phyloP scores from a whole-genome alignment of 2,888 invertebrate species.

The Argyra leucocephala region DNA sequence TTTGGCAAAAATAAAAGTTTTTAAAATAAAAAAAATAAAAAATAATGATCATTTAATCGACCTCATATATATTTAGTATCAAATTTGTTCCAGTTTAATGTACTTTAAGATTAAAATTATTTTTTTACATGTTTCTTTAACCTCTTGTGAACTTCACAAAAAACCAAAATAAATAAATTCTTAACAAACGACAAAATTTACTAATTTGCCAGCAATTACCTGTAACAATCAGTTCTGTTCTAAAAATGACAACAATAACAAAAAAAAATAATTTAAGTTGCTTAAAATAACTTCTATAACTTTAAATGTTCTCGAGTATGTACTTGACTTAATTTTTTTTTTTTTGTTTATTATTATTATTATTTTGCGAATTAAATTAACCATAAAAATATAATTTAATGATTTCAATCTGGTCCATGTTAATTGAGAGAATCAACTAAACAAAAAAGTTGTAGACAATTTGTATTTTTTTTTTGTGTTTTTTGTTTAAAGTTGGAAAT shows the following conservation, averaged over 20 bases:
- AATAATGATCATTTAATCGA: too few relatives aligned
- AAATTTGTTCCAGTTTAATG: too few relatives aligned
- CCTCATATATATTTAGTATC: too few relatives aligned
- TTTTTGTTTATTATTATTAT: too few relatives aligned
- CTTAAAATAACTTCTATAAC: too few relatives aligned
- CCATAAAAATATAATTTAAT: neutral
- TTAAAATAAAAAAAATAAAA: too few relatives aligned
- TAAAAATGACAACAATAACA: neutral
- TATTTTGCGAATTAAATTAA: neutral
- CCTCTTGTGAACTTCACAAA: neutral
- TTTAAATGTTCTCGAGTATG: too few relatives aligned
- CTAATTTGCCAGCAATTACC: neutral
- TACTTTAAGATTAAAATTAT: neutral
- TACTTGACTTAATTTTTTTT: too few relatives aligned
- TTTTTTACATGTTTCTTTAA: neutral
- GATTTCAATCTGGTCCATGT: neutral
- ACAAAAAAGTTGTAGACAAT: too few relatives aligned
- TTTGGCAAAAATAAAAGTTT: too few relatives aligned
- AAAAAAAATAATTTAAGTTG: neutral
- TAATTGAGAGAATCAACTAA: neutral
- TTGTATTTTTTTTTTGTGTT: too few relatives aligned
- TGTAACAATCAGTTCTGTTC: neutral
- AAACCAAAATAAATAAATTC: neutral
- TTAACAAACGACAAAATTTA: neutral
- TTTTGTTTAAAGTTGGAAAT: too few relatives aligned